Base-by-base conservation (phyloP, 2,113 vertebrate species). In the Pterocles burchelli region DNA sequence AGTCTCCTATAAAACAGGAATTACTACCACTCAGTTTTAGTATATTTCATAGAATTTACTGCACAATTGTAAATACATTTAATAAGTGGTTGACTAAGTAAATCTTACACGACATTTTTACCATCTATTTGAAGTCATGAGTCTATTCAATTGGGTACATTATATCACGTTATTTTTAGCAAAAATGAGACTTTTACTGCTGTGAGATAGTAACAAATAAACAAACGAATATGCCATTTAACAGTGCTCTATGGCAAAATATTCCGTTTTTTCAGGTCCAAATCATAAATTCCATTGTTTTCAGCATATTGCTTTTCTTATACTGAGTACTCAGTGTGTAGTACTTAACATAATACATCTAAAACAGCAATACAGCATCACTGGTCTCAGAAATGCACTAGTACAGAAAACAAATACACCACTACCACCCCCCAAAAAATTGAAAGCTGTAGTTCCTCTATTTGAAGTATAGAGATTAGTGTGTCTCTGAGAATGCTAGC, bases 1-100 rank as follows among this genome's bases (percentile, higher is more conserved):
- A 38, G 36, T 51, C 10, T 91, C 17, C 55, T 58, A 88, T 46
- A 96, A 90, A 95, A 78, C 2, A 71, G 36, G 46, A 97, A 96
- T 82, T 85, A 73, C 18, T 78, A 49, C 83, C 13, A 36, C 14
- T 87, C 52, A 28, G 36, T 49, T 77, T 85, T 75, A 85, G 13
- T 49, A 54, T n/a, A 31, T 68, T 95, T 81, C 33, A 70, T 54
- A 51, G 18, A 89, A 62, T 83, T 86, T 58, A 33, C 13, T 48
- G 17, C 63, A 13, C 13, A 82, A 52, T 33, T 78, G 48, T 66
- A 76, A 96, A 91, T 93, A 73, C 4, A 61, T 70, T 77, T 92
- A 94, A 86, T 79, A 76, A 89, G 31, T 33, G 11, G 68, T 63
- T 93, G 58, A 55, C 19, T 58, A 70, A 91, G 36, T 70, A 91